A percentile compares a stretch with the other conserved stretches of the same genome.
These are phyloP conservation scores for Mechanitis messenoides DNA, from an alignment of 2,888 invertebrate species.

Conservation along the genomic window DNA sequence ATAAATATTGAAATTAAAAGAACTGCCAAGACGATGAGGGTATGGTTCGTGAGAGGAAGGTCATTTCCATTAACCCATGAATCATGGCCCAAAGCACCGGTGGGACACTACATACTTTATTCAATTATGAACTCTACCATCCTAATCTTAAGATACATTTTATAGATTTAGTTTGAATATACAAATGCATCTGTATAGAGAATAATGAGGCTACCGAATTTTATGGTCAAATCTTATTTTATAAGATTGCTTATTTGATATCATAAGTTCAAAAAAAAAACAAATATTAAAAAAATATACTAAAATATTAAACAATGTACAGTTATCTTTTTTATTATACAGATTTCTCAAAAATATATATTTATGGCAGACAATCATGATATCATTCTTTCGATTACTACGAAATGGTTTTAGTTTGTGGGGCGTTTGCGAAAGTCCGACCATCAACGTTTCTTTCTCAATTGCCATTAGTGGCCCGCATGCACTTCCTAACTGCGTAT, in stretches of 20 bases:
- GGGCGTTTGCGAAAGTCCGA: slow-evolving; percentile 2
- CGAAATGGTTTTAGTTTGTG: neutral
- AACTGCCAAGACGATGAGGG: slow-evolving; percentile 34
- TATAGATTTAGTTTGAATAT: neutral
- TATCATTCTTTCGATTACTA: neutral
- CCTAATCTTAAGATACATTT: slow-evolving; percentile 15
- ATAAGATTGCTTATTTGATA: neutral
- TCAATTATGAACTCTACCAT: slow-evolving; percentile 14
- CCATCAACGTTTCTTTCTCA: neutral
- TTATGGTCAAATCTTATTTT: slow-evolving; percentile 12
- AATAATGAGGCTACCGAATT: slow-evolving; percentile 25
- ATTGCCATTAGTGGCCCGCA: slow-evolving; percentile 5
- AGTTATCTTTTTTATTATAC: too few species aligned
- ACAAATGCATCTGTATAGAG: slow-evolving; percentile 21
- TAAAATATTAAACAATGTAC: too few species aligned
- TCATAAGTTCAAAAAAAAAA: neutral
- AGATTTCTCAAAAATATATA: neutral
- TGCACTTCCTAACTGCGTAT: slow-evolving; percentile 4
- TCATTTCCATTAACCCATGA: slow-evolving; percentile 38
- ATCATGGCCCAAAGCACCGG: slow-evolving; percentile 31
- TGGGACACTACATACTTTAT: slow-evolving; percentile 25
- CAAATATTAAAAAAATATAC: too few species aligned
- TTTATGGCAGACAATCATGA: neutral
- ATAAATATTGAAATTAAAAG: slow-evolving; percentile 26
- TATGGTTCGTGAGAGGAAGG: slow-evolving; percentile 36